Percentiles rank a stretch among this genome's conserved stretches.
phyloP scores from a whole-genome alignment of 2,797 vertebrate species.

The Tiaroga cobitis region DNA sequence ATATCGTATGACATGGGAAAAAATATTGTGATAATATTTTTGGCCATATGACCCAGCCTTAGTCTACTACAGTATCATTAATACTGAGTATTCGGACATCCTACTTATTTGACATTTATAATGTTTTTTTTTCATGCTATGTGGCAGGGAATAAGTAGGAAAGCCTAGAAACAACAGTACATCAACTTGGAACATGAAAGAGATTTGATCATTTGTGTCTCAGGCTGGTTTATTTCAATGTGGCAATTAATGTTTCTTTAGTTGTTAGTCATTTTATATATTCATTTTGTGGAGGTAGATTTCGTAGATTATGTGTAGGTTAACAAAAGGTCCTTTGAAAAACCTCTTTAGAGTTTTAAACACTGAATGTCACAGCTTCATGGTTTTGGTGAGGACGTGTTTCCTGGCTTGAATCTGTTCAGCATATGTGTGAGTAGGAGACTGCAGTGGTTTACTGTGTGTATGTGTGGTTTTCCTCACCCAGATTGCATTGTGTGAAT shows the following conservation, averaged over 20 bases:
- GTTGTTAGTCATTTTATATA: not conserved
- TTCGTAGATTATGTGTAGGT: not conserved
- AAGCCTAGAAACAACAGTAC: not conserved
- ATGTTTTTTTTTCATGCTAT: not conserved
- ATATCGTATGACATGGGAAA: no score
- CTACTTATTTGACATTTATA: no score
- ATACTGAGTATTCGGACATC: not conserved
- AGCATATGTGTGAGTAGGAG: constrained; percentile 36
- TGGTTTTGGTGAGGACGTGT: constrained; percentile 47
- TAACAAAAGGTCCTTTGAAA: not conserved
- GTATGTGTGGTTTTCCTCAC: constrained; percentile 29
- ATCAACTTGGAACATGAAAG: not conserved
- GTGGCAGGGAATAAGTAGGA: not conserved
- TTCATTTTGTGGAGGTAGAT: not conserved
- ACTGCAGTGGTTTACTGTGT: constrained; percentile 20
- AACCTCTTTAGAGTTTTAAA: constrained; percentile 7
- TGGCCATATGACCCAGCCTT: no score
- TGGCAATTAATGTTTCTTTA: no score
- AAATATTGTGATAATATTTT: no score
- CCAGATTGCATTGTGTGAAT: constrained; percentile 46
- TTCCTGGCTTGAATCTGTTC: constrained; percentile 49
- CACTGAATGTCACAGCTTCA: constrained; percentile 40
- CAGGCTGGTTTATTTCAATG: not conserved
- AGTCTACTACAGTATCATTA: not conserved
- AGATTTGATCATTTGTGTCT: not conserved